Evolutionary conservation across 2,113 vertebrate species (phyloP).

Genomic region (Zootoca vivipara): DNA sequence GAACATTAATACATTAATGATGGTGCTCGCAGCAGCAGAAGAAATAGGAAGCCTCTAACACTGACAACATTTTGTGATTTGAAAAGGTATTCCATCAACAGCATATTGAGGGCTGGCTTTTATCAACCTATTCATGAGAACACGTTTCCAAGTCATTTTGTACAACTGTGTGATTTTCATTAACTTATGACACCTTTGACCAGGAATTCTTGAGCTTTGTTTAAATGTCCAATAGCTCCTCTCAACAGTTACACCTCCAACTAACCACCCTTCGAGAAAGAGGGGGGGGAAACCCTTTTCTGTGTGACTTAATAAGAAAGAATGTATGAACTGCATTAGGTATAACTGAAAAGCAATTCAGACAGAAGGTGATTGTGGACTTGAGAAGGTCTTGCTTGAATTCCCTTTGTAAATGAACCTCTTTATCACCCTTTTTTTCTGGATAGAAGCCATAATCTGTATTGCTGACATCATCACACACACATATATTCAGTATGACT

Average conservation of each 20-base stretch:
- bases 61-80: conserved; percentile 36
- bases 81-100: not conserved
- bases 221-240: not conserved
- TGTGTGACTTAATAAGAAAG: not conserved
- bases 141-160: not conserved
- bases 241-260: not conserved
- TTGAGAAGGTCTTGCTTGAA: conserved; percentile 1
- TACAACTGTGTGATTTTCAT: not conserved
- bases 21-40: not conserved
- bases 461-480: conserved; percentile 17
- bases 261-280: not conserved
- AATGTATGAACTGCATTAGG: not conserved
- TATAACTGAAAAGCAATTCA: conserved; percentile 15
- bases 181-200: not conserved
- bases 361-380: not conserved
- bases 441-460: not conserved
- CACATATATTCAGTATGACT: not conserved
- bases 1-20: not conserved
- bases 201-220: not conserved
- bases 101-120: not conserved
- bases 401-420: conserved; percentile 21
- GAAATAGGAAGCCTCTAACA: conserved; percentile 37
- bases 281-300: not conserved
- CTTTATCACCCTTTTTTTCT: conserved; percentile 1
- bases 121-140: not conserved